Base-by-base conservation (phyloP, 2,113 vertebrate genomes). In the Aptenodytes forsteri region DNA sequence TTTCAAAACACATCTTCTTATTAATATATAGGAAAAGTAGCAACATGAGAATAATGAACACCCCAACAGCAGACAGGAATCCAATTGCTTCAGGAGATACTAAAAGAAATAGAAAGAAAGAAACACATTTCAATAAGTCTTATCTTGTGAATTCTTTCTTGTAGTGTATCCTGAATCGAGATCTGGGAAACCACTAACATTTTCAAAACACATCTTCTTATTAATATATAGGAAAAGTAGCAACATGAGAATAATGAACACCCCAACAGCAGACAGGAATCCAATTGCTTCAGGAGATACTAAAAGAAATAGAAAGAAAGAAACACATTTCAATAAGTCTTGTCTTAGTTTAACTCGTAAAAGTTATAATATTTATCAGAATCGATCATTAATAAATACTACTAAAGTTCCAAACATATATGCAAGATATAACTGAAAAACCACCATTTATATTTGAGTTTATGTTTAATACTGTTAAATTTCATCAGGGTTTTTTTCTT, bases 11-110 rank as follows among this genome's bases (percentile, higher is more conserved):
- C 98, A 99, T 98, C 98, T 99, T 99, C 98, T 99, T 99, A 98
- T 99, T 99, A 98, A 99, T 98, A 98, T 99, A 99, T 93, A 99
- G 98, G 98, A 99, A 99, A 94, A 99, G 98, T 52, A 99, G 97
- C 86, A 99, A 98, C 98, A 99, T 98, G 89, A 99, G 98, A 97
- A 99, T 95, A 97, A 99, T 98, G 98, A 99, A 99, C 91, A 99
- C 98, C 9, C 99, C 99, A 2, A 99, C 98, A 75, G 99, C 99
- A 50, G 99, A 99, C 92, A 99, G 98, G 98, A 99, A 99, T 90
- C 99, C 99, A 96, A 99, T 98, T 92, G 99, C 99, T 98, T 99
- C 99, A 89, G 99, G 99, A 98, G 99, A 99, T 78, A 99, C 99
- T 99, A 93, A 96, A 98, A 98, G 81, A 86, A 97, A 97, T 22